Evolutionary conservation across 2,888 invertebrate genomes (phyloP), one percentile per base, ranked within the genome.

Genomic region (Amiota mariae): DNA sequence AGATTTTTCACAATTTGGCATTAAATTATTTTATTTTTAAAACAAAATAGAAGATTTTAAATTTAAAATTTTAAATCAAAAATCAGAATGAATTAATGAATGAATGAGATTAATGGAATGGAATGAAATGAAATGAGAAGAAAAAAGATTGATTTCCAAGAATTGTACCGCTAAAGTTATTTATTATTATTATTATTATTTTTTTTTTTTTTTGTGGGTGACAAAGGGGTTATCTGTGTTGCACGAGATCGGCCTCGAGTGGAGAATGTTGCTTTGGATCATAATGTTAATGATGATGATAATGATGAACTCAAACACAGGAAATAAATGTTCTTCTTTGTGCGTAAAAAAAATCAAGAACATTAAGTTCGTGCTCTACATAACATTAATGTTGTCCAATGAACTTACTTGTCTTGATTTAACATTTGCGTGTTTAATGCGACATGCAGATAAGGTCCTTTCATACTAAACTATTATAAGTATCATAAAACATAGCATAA

Each of bases 191-290:
- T n/a, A n/a, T n/a, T n/a, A n/a, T 36, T 36, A 36, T 36, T 36
- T 36, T 36, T 6, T 36, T 36, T 6, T 36, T 36, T 13, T 36
- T 64, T 48, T 57, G 51, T 57, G 51, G 71, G 71, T 71, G 75
- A 84, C 84, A 84, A 84, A 85, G 84, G 81, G 84, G 80, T 82
- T 84, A 86, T 84, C 84, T 84, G 85, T 83, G 72, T 73, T 68
- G 3, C 54, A 13, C 49, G 9, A 18, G 9, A n/a, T 18, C 15
- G 59, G 11, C 59, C 15, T 59, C 18, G 59, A 15, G 59, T 59
- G 10, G 59, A 10, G 18, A 51, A 12, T 51, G 54, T 20, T 8
- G 59, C 59, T 59, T 1, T 18, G 18, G 59, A 15, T 59, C 18
- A 59, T 20, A 20, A 59, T 59, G 15, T 59, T 59, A 10, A 18